Base-by-base conservation (phyloP, 2,888 invertebrate genomes). In the Deilephila elpenor region DNA sequence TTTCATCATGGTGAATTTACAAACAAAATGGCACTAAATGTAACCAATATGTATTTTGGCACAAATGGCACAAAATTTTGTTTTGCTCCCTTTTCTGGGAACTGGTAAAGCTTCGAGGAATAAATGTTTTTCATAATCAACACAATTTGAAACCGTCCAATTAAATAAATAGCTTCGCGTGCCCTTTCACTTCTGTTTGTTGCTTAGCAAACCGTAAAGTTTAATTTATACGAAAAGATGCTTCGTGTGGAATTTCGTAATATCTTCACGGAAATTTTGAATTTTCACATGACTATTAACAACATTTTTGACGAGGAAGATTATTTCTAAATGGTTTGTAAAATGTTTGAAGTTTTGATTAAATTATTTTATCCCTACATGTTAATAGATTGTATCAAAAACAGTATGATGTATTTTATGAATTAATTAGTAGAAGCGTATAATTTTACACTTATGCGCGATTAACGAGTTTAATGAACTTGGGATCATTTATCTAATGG, bases 1-100 rank as follows among this genome's bases (percentile, higher is more conserved):
- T 91, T 91, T 90, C 89, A 91, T 87, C 86, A 80, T 78, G 75
- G 77, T 79, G 83, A 87, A 88, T 87, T 86, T 86, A 86, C 85
- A 86, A 86, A 89, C 37, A 67, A 67, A 64, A 53, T 85, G 80
- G 77, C 79, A 79, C 78, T 74, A 76, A 74, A 78, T 75, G 67
- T 75, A 74, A 76, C 59, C 73, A 70, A 71, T 77, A 74, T 34
- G 17, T 76, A 25, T 25, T 25, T 0, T 25, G 25, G 25, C 44
- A 75, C 76, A 78, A 75, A 79, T 75, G 75, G 25, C 25, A 25
- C 1, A 73, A 74, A 78, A 77, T 71, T 71, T 71, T 72, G 17
- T 59, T 71, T 59, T 74, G 71, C 75, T 77, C 73, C 6, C 75
- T 78, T 60, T 51, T 25, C 25, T 17, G 60, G n/a, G 20, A 71